Evolutionary conservation across 2,888 invertebrate species (phyloP), one percentile per base, ranked within the genome.

Genomic region (Epinotia brunnichana): DNA sequence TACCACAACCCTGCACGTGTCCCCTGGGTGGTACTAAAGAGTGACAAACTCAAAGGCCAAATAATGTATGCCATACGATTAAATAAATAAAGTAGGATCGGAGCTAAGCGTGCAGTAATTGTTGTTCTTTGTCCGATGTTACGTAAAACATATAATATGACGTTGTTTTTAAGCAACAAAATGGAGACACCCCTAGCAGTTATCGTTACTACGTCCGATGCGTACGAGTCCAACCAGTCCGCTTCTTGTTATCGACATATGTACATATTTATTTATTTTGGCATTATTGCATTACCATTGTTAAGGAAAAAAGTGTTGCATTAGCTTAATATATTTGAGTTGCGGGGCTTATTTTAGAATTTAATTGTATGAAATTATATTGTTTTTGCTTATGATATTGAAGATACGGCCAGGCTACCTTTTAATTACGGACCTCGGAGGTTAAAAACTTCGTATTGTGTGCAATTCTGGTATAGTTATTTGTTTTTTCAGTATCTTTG

Each of bases 231-330:
- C 54, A 24, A 60, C 69, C 51, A 69, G 62, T 54, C 68, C 63
- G 59, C 63, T 63, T 73, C 73, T 69, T 73, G 73, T 69, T 73
- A 73, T 73, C 63, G 57, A 69, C 63, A 57, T 73, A 73, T 73
- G 69, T 69, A 73, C 73, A 73, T 73, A 73, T 69, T 73, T 73
- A 73, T 73, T 73, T 73, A 73, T 73, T 73, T 73, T 73, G 73
- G 73, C 73, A 69, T 73, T 73, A 73, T 73, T 73, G 73, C 56
- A 73, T 73, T 73, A 73, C 68, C 69, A 63, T 73, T 73, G 73
- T 73, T 69, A 57, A 24, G 63, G 63, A 73, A 73, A 73, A 69
- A 73, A 68, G 68, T 73, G 73, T 73, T 63, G 73, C 69, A 73
- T 69, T 72, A 67, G 73, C 24, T 69, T 69, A 56, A 72, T 67